Percentiles rank a stretch among this genome's conserved stretches.
phyloP scores from a whole-genome alignment of 2,797 vertebrate species.

The Poecilia picta region DNA sequence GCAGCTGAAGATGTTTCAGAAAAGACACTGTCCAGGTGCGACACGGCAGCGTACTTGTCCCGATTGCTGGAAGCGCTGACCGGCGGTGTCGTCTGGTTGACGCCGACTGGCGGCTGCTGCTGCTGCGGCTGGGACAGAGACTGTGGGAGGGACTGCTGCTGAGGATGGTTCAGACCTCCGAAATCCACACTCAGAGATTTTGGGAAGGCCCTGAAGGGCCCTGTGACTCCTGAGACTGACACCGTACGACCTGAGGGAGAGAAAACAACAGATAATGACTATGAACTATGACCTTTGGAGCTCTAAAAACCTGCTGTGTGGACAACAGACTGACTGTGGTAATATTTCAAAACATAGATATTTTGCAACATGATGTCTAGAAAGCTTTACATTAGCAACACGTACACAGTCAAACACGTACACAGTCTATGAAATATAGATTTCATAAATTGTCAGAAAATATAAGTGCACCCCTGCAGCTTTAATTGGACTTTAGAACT shows the following conservation, averaged over 20 bases:
- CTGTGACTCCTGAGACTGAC: slow-evolving; percentile 74
- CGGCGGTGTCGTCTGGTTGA: slow-evolving; percentile 39
- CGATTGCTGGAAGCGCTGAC: slow-evolving; percentile 36
- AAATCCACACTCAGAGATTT: slow-evolving; percentile 86
- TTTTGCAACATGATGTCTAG: background rate
- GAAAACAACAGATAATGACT: background rate
- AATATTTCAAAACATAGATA: background rate
- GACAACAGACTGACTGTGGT: background rate
- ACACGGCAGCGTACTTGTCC: slow-evolving; percentile 82
- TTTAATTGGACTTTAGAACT: background rate
- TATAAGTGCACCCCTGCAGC: background rate
- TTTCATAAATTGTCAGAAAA: background rate
- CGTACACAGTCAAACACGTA: background rate
- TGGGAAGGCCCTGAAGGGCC: slow-evolving; percentile 83
- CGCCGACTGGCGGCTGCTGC: slow-evolving; percentile 36
- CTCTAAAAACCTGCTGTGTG: background rate
- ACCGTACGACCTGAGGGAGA: slow-evolving; percentile 74
- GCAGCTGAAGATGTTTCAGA: slow-evolving; percentile 64
- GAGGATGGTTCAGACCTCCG: slow-evolving; percentile 76
- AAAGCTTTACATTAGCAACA: background rate
- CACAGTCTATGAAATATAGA: background rate
- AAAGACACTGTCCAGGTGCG: slow-evolving; percentile 81
- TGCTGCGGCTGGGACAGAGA: slow-evolving; percentile 60
- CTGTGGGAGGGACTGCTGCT: slow-evolving; percentile 59
- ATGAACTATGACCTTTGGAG: background rate